Conservation (phyloP, 2,888 invertebrate species). For the Schizaphis graminum region DNA sequence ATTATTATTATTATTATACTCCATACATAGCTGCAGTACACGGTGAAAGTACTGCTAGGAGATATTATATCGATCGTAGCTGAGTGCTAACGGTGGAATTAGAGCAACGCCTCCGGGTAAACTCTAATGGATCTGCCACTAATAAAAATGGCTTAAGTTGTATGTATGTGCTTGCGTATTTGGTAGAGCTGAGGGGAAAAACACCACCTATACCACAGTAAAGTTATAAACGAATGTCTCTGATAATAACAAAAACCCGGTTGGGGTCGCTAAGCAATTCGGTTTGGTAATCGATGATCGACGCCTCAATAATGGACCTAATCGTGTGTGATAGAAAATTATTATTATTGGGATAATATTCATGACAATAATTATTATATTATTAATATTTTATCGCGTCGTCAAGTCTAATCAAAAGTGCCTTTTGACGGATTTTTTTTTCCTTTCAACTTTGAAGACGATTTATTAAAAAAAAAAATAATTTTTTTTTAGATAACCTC, state of each 20-base stretch:
- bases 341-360: constrained; percentile 4
- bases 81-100: constrained; percentile 31
- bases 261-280: constrained; percentile 22
- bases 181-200: neutral
- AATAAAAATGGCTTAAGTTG: constrained; percentile 47
- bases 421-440: neutral
- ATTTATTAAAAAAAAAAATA: neutral
- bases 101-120: constrained; percentile 27
- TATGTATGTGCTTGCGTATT: neutral
- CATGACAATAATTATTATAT: neutral
- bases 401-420: neutral
- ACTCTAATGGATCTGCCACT: constrained; percentile 50
- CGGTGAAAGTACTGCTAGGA: neutral
- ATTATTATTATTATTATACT: neutral
- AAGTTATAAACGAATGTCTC: constrained; percentile 45
- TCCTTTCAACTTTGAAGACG: neutral
- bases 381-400: neutral
- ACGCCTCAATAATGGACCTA: constrained; percentile 9
- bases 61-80: constrained; percentile 47
- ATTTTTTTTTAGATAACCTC: neutral
- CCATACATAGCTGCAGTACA: neutral
- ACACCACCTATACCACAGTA: neutral
- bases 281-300: constrained; percentile 35
- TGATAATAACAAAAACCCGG: constrained; percentile 32
- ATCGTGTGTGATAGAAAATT: constrained; percentile 36